Percentiles rank a stretch among this genome's conserved stretches.
Evolutionary conservation across 2,888 invertebrate genomes (phyloP).

Genomic region (Pterostichus madidus): DNA sequence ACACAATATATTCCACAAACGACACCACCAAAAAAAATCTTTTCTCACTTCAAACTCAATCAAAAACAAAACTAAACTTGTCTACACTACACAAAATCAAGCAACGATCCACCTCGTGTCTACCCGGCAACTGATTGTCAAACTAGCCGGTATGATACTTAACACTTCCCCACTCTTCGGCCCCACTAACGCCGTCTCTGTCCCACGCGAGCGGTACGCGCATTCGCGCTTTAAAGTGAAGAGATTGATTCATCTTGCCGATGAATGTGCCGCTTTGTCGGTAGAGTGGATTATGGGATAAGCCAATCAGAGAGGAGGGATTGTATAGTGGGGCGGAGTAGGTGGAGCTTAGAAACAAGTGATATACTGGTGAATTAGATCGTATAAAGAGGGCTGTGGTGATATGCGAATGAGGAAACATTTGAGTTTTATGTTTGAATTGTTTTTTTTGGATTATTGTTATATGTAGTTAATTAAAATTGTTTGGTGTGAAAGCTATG

Average conservation of each 20-base stretch:
- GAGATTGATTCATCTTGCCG: background rate
- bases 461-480: no score
- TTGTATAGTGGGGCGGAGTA: constrained; percentile 10
- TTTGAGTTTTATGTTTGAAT: no score
- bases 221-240: no score
- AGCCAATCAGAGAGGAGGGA: constrained; percentile 30
- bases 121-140: constrained; percentile 39
- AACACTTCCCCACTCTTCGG: constrained; percentile 33
- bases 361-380: constrained; percentile 57
- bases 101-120: background rate
- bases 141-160: constrained; percentile 7
- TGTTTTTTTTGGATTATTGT: no score
- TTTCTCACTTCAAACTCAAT: no score
- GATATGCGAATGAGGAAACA: constrained; percentile 2
- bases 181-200: background rate
- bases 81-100: no score
- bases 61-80: no score
- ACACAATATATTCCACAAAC: no score
- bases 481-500: no score
- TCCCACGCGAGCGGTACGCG: background rate
- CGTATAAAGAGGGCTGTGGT: constrained; percentile 10
- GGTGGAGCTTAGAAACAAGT: constrained; percentile 49
- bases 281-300: background rate
- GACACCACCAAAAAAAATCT: no score
- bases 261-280: constrained; percentile 15